Evolutionary conservation across 2,797 vertebrate genomes (phyloP).

Genomic region (Vultur gryphus): DNA sequence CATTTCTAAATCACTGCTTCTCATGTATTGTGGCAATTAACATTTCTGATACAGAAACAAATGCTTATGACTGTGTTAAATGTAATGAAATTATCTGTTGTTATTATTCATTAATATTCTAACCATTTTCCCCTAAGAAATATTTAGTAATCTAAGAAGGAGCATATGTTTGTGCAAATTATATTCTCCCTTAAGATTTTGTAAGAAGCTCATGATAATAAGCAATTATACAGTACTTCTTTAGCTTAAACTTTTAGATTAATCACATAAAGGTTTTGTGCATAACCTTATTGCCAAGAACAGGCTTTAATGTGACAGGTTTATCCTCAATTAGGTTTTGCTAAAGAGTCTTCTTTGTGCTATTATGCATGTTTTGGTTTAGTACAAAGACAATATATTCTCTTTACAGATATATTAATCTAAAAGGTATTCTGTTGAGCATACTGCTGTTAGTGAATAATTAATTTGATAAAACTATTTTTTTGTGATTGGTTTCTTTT

Average conservation of each 20-base stretch:
- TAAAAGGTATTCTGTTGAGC: neutral
- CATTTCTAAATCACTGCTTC: neutral
- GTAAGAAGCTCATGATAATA: slow-evolving; percentile 12
- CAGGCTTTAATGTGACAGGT: neutral
- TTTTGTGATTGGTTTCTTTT: neutral
- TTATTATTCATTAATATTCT: slow-evolving; percentile 25
- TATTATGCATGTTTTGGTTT: slow-evolving; percentile 1
- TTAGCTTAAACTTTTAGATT: slow-evolving; percentile 34
- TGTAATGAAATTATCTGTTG: slow-evolving; percentile 4
- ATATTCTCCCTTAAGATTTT: slow-evolving; percentile 5
- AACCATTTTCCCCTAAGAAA: neutral
- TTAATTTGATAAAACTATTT: neutral
- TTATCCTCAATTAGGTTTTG: slow-evolving; percentile 27
- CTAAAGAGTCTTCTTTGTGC: neutral
- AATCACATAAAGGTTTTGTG: slow-evolving; percentile 11
- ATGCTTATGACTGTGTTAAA: neutral
- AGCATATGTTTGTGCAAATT: slow-evolving; percentile 42
- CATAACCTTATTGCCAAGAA: neutral
- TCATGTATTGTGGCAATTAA: neutral
- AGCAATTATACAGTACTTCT: neutral
- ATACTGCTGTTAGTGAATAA: neutral
- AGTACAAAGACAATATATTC: neutral
- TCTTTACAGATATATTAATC: neutral
- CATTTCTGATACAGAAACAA: neutral
- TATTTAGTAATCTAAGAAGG: slow-evolving; percentile 7